Base-by-base conservation (phyloP, 2,888 invertebrate genomes). In the Monoplex corrugatus region DNA sequence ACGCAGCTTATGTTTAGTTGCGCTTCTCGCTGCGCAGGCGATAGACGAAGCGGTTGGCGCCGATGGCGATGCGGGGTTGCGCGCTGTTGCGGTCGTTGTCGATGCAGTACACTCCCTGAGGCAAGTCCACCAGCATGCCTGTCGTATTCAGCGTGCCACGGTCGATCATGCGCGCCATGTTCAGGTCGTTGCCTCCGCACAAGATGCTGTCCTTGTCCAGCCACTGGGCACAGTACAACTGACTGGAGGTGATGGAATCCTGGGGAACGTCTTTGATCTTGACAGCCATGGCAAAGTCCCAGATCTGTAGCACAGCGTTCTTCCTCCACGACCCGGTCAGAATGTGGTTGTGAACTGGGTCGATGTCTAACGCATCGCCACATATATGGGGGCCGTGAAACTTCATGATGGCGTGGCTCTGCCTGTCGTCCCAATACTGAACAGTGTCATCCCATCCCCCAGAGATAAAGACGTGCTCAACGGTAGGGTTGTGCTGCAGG, bases 381-480 rank as follows among this genome's bases (percentile, higher is more conserved):
- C 96, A 96, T 86, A 96, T 95, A 90, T 96, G 96, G 38, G 96
- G 96, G 8, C 96, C 96, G 91, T 92, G 93, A 35, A 96, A 93
- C 89, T 94, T 94, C 92, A 95, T 95, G 91, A 5, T 78, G 63
- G 85, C n/a, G n/a, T n/a, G n/a, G n/a, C n/a, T n/a, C n/a, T n/a
- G n/a, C n/a, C n/a, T n/a, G n/a, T n/a, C n/a, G n/a, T n/a, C n/a
- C n/a, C n/a, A n/a, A n/a, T n/a, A n/a, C 94, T 96, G 96, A 23
- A 96, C 94, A 8, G 96, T 96, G 91, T 96, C 95, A 92, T 96
- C 96, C 96, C 96, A 96, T 23, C 96, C 96, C 8, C 96, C 96
- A 10, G 95, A 94, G 57, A 96, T 91, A 91, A 96, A 95, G 78
- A 95, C 90, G 90, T 96, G 92, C 13, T 93, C 93, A 63, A 94